A percentile compares a stretch with the other conserved stretches of the same genome.
phyloP scores from a whole-genome alignment of 2,888 invertebrate species.

The Catotricha subobsoleta region DNA sequence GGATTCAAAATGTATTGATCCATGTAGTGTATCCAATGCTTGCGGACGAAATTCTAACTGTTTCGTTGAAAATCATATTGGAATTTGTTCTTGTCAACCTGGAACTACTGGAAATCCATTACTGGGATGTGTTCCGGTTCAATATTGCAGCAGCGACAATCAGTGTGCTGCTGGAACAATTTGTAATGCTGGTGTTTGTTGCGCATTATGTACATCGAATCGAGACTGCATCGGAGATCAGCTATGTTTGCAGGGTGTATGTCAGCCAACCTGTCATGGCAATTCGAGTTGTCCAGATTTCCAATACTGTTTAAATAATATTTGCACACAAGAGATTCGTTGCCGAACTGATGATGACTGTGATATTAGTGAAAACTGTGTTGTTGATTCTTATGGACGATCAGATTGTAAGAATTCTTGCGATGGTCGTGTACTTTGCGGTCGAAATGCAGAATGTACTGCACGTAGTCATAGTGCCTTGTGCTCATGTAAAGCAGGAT shows the following conservation, averaged over 20 bases:
- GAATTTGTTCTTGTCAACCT: constrained; percentile 64
- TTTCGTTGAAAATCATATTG: constrained; percentile 55
- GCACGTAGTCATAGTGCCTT: constrained; percentile 53
- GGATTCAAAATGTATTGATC: constrained; percentile 61
- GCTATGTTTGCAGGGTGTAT: constrained; percentile 68
- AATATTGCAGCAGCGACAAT: constrained; percentile 61
- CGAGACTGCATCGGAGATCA: constrained; percentile 75
- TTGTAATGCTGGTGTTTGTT: constrained; percentile 64
- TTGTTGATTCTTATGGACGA: constrained; percentile 46
- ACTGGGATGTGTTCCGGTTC: constrained; percentile 64
- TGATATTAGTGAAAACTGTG: constrained; percentile 51
- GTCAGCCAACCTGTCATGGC: constrained; percentile 62
- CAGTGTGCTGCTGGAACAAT: constrained; percentile 73
- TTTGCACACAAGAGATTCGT: constrained; percentile 66
- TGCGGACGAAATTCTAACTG: constrained; percentile 71
- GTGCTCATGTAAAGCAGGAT: constrained; percentile 63
- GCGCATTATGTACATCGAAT: constrained; percentile 56
- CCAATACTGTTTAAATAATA: constrained; percentile 66
- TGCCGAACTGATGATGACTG: constrained; percentile 61
- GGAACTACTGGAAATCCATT: constrained; percentile 76
- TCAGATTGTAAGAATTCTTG: constrained; percentile 62
- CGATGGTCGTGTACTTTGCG: constrained; percentile 49
- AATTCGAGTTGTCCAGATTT: constrained; percentile 70
- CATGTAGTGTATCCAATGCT: constrained; percentile 61
- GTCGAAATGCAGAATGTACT: constrained; percentile 64